These are phyloP conservation scores for Empis livida DNA, from an alignment of 2,888 invertebrate genomes.

Conservation along the genomic window DNA sequence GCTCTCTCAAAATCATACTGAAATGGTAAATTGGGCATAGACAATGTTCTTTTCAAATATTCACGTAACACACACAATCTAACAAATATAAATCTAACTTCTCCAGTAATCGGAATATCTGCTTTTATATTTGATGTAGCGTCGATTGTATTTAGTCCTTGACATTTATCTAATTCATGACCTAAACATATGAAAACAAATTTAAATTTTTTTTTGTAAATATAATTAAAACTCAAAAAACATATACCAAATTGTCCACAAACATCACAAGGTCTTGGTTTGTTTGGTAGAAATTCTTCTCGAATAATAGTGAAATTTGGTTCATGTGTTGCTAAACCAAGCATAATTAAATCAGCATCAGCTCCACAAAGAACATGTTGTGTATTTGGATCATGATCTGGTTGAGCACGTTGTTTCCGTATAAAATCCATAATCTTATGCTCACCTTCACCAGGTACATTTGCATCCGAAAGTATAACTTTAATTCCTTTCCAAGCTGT, in stretches of 20 bases:
- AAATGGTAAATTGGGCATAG: constrained; percentile 88
- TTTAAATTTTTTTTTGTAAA: neutral
- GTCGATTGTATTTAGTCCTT: constrained; percentile 51
- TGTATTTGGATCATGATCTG: constrained; percentile 95
- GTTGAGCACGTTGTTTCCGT: constrained; percentile 85
- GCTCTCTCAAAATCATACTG: constrained; percentile 88
- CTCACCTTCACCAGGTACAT: constrained; percentile 96
- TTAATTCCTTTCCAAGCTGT: constrained; percentile 92
- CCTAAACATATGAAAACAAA: no score
- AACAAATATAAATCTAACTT: constrained; percentile 84
- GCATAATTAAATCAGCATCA: constrained; percentile 96
- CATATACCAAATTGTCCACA: constrained; percentile 69
- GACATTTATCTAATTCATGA: constrained; percentile 90
- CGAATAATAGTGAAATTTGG: constrained; percentile 97
- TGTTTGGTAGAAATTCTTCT: constrained; percentile 97
- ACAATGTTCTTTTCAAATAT: constrained; percentile 78
- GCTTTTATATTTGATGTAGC: constrained; percentile 29
- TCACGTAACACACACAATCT: constrained; percentile 86
- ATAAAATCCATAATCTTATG: constrained; percentile 99
- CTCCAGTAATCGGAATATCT: constrained; percentile 51
- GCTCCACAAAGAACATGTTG: constrained; percentile 97
- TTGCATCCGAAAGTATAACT: constrained; percentile 96
- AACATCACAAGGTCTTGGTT: constrained; percentile 89
- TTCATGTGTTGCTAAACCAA: constrained; percentile 97
- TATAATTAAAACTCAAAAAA: no score